Base-by-base conservation (phyloP, 2,888 invertebrate genomes). In the Cataglyphis altisquamis region DNA sequence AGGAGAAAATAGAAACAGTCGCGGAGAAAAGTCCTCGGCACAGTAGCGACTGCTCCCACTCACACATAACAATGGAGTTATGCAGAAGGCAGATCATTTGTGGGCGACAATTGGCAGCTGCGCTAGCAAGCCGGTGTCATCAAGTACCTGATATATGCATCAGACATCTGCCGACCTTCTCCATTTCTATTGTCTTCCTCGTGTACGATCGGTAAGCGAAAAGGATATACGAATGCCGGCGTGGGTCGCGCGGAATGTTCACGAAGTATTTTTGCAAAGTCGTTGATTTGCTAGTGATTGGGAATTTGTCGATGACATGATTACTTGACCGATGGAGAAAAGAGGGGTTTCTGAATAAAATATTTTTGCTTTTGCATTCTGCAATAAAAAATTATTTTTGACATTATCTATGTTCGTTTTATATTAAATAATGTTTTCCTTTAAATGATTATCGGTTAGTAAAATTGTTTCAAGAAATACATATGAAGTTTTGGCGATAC, bases 21-120 rank as follows among this genome's bases (percentile, higher is more conserved):
- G 48, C 1, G 45, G 36, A 73, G 64, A 88, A 80, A 70, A 45
- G 55, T 84, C 60, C 72, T 60, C 21, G 66, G 62, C 66, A 70
- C 75, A 39, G 87, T 83, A 83, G 88, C 81, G 32, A 73, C 67
- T 68, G 21, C 80, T 62, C 82, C 85, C 78, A 83, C 82, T 75
- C 63, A 66, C 10, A 80, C 68, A 68, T 83, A 89, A 83, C 81
- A 83, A 86, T 84, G 74, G 41, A 66, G 41, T 84, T 84, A 87
- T 78, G 87, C 70, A 84, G 68, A 74, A 72, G 63, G 55, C 41
- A 72, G 57, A 84, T 55, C 52, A 41, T 70, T 52, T 41, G 87
- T 88, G 78, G 85, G 85, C 87, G 89, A 89, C 70, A 83, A 84
- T 86, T 77, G 89, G 60, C 64, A 84, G 82, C 75, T 81, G 32